Evolutionary conservation across 2,888 invertebrate species (phyloP).

Genomic region (Beris chalybata): DNA sequence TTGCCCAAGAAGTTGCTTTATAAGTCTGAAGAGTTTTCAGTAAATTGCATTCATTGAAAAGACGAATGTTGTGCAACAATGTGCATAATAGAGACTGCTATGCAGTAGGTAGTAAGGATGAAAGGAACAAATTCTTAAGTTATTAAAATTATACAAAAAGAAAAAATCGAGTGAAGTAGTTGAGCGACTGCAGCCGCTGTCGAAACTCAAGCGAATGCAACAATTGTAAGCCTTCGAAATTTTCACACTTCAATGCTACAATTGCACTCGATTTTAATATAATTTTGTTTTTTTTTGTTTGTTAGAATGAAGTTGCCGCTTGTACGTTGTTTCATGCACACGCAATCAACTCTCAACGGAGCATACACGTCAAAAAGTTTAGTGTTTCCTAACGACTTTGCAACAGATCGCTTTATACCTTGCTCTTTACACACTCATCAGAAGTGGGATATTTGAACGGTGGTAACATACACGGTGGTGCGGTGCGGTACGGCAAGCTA

Average conservation of each 20-base stretch:
- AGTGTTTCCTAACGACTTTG: conserved; percentile 7
- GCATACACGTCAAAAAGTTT: conserved; percentile 16
- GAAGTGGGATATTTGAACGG: conserved; percentile 22
- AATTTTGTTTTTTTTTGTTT: background rate
- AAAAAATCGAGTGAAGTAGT: too few relatives aligned
- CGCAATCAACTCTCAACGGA: conserved; percentile 1
- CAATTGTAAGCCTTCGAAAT: conserved; percentile 23
- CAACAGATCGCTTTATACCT: conserved; percentile 17
- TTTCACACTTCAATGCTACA: conserved; percentile 25
- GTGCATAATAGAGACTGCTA: too few relatives aligned
- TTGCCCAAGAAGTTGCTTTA: too few relatives aligned
- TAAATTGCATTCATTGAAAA: too few relatives aligned
- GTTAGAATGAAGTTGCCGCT: too few relatives aligned
- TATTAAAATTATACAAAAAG: too few relatives aligned
- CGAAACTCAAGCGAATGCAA: background rate
- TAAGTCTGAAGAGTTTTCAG: too few relatives aligned
- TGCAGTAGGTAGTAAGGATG: too few relatives aligned
- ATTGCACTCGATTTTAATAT: conserved; percentile 16
- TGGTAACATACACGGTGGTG: background rate
- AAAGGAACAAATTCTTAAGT: too few relatives aligned
- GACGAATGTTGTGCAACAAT: too few relatives aligned
- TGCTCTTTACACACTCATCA: conserved; percentile 22
- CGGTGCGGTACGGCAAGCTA: background rate
- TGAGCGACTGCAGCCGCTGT: too few relatives aligned
- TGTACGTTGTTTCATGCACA: background rate